These are phyloP conservation scores for Trachymyrmex septentrionalis DNA, from an alignment of 1,140 invertebrate species.

Conservation along the genomic window DNA sequence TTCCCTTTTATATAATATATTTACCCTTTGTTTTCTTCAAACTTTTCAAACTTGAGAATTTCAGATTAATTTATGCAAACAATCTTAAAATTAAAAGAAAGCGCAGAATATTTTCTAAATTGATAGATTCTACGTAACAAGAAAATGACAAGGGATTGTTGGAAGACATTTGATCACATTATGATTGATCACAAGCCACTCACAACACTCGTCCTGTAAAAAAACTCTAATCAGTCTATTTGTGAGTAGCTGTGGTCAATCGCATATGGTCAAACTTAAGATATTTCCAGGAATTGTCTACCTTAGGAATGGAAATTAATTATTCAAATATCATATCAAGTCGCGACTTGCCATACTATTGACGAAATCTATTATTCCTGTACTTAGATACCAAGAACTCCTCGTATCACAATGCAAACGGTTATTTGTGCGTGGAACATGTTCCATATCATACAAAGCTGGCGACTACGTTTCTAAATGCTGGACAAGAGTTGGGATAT, in stretches of 20 bases:
- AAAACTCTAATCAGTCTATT: too few relatives aligned
- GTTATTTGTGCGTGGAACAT: conserved; percentile 84
- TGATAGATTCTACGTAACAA: background rate
- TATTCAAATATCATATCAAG: background rate
- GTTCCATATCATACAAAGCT: conserved; percentile 84
- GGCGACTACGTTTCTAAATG: conserved; percentile 87
- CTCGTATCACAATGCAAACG: conserved; percentile 85
- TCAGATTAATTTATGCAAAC: conserved; percentile 1
- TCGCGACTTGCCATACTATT: background rate
- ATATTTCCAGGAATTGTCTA: background rate
- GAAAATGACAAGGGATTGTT: too few relatives aligned
- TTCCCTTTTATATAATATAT: too few relatives aligned
- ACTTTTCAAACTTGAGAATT: background rate
- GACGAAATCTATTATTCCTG: background rate
- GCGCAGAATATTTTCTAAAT: background rate
- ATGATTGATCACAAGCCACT: too few relatives aligned
- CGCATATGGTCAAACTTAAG: too few relatives aligned
- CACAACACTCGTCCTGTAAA: too few relatives aligned
- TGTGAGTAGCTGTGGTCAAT: too few relatives aligned
- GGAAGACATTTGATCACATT: too few relatives aligned
- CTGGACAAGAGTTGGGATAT: conserved; percentile 87
- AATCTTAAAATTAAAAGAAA: background rate
- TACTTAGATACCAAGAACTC: conserved; percentile 80
- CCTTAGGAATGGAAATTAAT: background rate
- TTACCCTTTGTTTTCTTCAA: background rate